Conservation (phyloP, 2,888 invertebrate genomes). For the Trypoxylon attenuatum region DNA sequence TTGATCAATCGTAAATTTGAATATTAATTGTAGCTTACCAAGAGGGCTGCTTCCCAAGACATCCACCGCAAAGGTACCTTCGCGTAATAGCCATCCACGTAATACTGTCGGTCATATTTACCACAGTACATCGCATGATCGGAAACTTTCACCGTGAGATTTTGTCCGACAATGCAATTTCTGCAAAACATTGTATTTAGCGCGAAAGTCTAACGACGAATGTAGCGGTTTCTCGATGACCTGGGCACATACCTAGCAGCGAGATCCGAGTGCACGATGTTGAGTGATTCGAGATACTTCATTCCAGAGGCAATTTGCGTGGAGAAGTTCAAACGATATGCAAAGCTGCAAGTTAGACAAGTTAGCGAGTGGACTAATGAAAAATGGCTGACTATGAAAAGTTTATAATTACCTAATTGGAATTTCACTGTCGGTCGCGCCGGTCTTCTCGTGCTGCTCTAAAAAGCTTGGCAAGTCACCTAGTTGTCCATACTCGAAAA, state of each 20-base stretch:
- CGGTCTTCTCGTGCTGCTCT: conserved; percentile 55
- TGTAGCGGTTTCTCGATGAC: not conserved
- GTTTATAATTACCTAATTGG: not conserved
- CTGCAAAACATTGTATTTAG: conserved; percentile 74
- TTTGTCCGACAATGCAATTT: conserved; percentile 90
- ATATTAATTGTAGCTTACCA: conserved; percentile 75
- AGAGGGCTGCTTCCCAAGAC: conserved; percentile 91
- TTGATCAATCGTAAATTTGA: not conserved
- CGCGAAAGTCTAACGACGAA: not conserved
- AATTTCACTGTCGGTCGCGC: not conserved
- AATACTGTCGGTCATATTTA: conserved; percentile 88
- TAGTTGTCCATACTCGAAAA: conserved; percentile 92
- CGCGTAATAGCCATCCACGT: conserved; percentile 87
- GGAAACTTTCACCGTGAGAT: conserved; percentile 86
- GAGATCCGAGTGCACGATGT: conserved; percentile 92
- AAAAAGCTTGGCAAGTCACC: conserved; percentile 87
- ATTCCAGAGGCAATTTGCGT: conserved; percentile 94
- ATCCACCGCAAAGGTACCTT: conserved; percentile 93
- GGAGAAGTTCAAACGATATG: conserved; percentile 89
- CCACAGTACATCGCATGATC: conserved; percentile 92
- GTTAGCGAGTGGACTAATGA: too few species aligned
- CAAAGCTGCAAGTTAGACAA: conserved; percentile 80
- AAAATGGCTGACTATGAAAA: not conserved
- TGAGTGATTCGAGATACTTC: conserved; percentile 93
- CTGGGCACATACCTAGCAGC: conserved; percentile 81